Evolutionary conservation across 2,888 invertebrate genomes (phyloP), one percentile per base, ranked within the genome.

Genomic region (Nomada flava): DNA sequence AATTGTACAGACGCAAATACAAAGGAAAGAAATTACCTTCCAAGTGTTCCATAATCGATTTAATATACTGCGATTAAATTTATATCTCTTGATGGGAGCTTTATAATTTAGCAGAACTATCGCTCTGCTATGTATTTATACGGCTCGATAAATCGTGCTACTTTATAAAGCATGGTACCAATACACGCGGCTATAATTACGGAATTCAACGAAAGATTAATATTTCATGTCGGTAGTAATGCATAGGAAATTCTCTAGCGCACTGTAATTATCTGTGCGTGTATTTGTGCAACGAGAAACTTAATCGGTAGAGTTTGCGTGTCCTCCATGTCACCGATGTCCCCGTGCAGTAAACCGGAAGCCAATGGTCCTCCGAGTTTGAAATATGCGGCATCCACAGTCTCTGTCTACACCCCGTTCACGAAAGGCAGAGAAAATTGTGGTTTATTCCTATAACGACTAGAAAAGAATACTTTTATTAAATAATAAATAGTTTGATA

Each of bases 291-390:
- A 57, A 64, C 81, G 72, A 63, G 71, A 60, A 67, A 63, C 59
- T 88, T 87, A 87, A 86, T 84, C 88, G 80, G 78, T 63, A 73
- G 71, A 80, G 83, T 88, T 91, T 85, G 91, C 91, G 91, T 91
- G 91, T 83, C 84, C 85, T 88, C 87, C 88, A 91, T 90, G 90
- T 91, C 89, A 78, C 89, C 90, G 91, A 91, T 86, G 90, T 91
- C 91, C 86, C 91, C 91, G 88, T 82, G 59, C 44, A 69, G 20
- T 71, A 69, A 50, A 53, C 44, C 55, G 73, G 59, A 81, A 76
- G n/a, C 20, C 44, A 20, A 47, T 62, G 44, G 79, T 73, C 72
- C 59, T 50, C 60, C 65, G 36, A 26, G 70, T 71, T 36, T 67
- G 52, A 85, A 83, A 75, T 78, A 50, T 62, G 20, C 71, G 42